Base-by-base conservation (phyloP, 2,888 invertebrate species). In the Rotaria sp. region DNA sequence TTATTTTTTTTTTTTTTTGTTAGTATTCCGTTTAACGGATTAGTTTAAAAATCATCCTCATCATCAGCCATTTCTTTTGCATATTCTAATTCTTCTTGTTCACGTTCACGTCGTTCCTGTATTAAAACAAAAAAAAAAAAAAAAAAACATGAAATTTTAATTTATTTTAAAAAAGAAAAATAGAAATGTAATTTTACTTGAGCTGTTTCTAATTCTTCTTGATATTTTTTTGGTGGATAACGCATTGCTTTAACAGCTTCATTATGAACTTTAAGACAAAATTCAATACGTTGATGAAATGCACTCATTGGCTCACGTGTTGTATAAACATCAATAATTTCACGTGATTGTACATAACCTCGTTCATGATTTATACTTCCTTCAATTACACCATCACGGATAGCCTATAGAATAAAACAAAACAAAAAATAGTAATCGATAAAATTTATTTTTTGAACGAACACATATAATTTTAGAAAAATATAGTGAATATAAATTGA, bases 201-300 rank as follows among this genome's bases (percentile, higher is more conserved):
- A 30, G 97, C 97, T 89, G 96, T 96, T 91, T 99, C 99, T 87
- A 98, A 92, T 91, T 98, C 97, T 90, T 97, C 96, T 35, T 97
- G 97, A 92, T 98, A 98, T 0, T 97, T 96, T 90, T 98, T 98
- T 0, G 97, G 97, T 35, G 99, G 99, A 92, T 97, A 99, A 88
- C 99, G 94, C 96, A 99, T 97, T 0, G 99, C 98, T 90, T 99
- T 87, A 45, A 99, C 97, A 92, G 97, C 97, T 92, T 97, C 97
- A 92, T 99, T 98, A 90, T 99, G 97, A 88, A 99, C 93, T 91
- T 98, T 96, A 88, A 99, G 93, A 90, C 99, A 99, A 91, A 99
- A 99, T 3, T 95, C 95, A 89, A 98, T 97, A 89, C 98, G 94
- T 91, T 97, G 95, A 92, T 97, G 96, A 92, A 97, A 97, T 87